A percentile compares a stretch with the other conserved stretches of the same genome.
Evolutionary conservation across 2,113 vertebrate genomes (phyloP).

Genomic region (Cairina moschata): DNA sequence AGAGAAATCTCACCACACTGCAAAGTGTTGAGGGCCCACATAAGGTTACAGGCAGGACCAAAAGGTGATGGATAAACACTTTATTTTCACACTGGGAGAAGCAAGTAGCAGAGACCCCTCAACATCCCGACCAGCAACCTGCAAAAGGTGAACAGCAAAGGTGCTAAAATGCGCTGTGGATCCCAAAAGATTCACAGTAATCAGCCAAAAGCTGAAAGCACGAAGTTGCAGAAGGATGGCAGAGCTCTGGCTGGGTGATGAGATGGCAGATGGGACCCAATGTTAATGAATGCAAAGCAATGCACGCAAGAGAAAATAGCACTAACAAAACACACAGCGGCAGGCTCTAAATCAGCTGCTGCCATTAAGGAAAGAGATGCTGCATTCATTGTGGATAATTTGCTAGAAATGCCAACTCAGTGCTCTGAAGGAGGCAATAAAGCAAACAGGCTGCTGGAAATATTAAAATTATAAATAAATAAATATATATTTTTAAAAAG

Average conservation of each 20-base stretch:
- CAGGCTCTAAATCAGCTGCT: constrained; percentile 63
- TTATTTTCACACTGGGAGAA: neutral
- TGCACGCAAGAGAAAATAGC: constrained; percentile 56
- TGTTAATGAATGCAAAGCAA: constrained; percentile 67
- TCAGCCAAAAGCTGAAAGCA: constrained; percentile 2
- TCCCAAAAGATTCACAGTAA: neutral
- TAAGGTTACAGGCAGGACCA: neutral
- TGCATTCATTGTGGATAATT: constrained; percentile 35
- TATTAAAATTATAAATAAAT: neutral
- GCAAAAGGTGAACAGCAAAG: neutral
- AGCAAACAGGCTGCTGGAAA: constrained; percentile 31
- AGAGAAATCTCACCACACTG: neutral
- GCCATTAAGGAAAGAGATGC: constrained; percentile 33
- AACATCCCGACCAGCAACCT: neutral
- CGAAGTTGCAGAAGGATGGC: constrained; percentile 4
- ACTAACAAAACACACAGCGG: constrained; percentile 33
- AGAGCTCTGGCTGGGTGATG: constrained; percentile 6
- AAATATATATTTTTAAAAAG: neutral
- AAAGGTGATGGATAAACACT: neutral
- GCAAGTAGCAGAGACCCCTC: neutral
- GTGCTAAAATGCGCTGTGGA: neutral
- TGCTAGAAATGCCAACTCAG: constrained; percentile 56
- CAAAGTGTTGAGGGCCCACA: neutral
- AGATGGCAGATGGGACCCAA: constrained; percentile 57
- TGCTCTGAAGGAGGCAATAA: constrained; percentile 26